Evolutionary conservation across 2,888 invertebrate species (phyloP).

Genomic region (Julus scandinavius): DNA sequence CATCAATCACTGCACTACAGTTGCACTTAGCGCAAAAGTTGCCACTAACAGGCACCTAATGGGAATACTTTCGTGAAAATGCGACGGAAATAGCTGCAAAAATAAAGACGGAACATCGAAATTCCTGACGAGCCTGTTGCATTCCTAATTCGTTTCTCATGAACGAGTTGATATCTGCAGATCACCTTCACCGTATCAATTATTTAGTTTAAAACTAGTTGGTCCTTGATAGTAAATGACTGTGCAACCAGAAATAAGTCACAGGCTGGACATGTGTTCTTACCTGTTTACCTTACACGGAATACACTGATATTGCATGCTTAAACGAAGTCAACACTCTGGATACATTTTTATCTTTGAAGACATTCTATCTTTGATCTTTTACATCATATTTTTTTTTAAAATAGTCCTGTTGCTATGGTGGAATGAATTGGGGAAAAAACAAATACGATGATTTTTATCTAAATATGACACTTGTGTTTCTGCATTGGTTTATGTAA

Average conservation of each 20-base stretch:
- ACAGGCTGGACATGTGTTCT: background rate
- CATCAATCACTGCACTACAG: conserved; percentile 38
- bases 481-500: no score
- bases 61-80: conserved; percentile 29
- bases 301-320: background rate
- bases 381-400: no score
- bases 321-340: no score
- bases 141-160: background rate
- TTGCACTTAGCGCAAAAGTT: conserved; percentile 39
- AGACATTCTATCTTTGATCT: no score
- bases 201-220: background rate
- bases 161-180: background rate
- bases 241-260: background rate
- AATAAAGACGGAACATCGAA: conserved; percentile 34
- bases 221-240: background rate
- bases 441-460: no score
- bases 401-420: no score
- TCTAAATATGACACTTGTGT: no score
- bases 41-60: conserved; percentile 26
- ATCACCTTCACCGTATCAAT: background rate
- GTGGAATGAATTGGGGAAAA: no score
- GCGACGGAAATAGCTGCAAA: background rate
- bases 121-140: conserved; percentile 24
- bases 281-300: background rate
- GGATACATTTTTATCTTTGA: no score